A percentile compares a stretch with the other conserved stretches of the same genome.
These are phyloP conservation scores for Drosophila lacertosa DNA, from an alignment of 1,140 invertebrate genomes.

Conservation along the genomic window DNA sequence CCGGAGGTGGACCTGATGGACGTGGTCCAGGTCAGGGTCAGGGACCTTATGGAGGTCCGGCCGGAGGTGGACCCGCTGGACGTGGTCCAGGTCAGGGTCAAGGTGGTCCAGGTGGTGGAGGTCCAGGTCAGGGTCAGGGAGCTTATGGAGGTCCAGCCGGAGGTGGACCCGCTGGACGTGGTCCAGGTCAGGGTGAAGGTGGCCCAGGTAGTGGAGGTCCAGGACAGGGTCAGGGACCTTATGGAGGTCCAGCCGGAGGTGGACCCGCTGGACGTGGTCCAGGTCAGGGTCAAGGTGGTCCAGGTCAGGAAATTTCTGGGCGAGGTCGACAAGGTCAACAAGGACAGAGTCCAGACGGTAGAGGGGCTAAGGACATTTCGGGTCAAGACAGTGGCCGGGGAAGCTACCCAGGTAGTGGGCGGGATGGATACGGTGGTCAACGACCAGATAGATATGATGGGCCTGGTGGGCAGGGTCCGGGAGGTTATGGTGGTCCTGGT, in stretches of 20 bases:
- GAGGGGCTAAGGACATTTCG: not conserved
- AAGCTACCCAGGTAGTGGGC: not conserved
- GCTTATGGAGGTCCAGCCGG: not conserved
- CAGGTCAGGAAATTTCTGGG: not conserved
- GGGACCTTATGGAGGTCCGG: not conserved
- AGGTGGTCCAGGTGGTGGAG: not conserved
- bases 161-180: conserved; percentile 1
- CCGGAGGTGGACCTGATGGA: not conserved
- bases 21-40: not conserved
- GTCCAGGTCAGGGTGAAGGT: not conserved
- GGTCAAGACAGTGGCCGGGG: not conserved
- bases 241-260: too few species aligned
- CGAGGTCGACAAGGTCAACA: not conserved
- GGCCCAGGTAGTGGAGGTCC: too few species aligned
- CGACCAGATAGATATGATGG: not conserved
- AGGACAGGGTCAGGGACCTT: not conserved
- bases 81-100: conserved; percentile 1
- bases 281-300: too few species aligned
- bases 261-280: too few species aligned
- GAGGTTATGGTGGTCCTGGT: conserved; percentile 7
- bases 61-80: too few species aligned
- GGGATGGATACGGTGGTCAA: not conserved
- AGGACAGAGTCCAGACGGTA: not conserved
- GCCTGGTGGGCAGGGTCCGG: not conserved
- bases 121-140: not conserved